Evolutionary conservation across 92 coral and sea anemone species (phyloP), one percentile per base, ranked within the genome.

Genomic region (Micromussa lordhowensis): DNA sequence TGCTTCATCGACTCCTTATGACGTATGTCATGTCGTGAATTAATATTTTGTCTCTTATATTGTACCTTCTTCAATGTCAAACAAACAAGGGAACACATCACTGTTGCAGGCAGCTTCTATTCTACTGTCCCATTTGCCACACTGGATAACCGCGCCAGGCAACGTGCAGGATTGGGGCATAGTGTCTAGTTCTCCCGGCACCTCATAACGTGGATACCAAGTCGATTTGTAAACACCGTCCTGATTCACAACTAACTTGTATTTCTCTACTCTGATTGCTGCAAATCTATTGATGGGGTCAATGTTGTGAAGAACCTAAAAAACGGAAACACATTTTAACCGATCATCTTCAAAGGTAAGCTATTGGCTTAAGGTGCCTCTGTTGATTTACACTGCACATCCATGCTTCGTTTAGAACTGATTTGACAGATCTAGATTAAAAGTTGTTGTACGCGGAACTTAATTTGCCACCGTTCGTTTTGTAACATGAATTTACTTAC

Each of bases 211-310:
- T 29, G 95, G 96, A 84, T 90, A 91, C 99, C 99, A 98, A 3
- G 95, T 91, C 17, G 96, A 92, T 53, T 93, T 88, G 82, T 82
- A 96, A 69, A 91, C 96, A 19, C 94, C 95, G 75, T 98, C 95
- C 74, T 98, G 99, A 51, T 98, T 98, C 34, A 98, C 88, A 32
- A 98, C 90, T 54, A 98, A 75, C 86, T 98, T 98, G 92, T 93
- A 94, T 80, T 92, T 89, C 54, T 90, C 87, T 75, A 96, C 79
- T 69, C 99, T 85, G 82, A 98, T 98, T 4, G 99, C 99, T 76
- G 99, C 99, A 85, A 91, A 94, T 74, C 89, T 85, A 19, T 94
- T 88, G 72, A 94, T 53, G n/a, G 98, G 98, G 71, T 98, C 99
- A 51, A 98, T 94, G 86, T 98, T 98, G 80, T 98, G 99, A 8